Evolutionary conservation across 2,113 vertebrate genomes (phyloP), one percentile per base, ranked within the genome.

Genomic region (Cathartes aura): DNA sequence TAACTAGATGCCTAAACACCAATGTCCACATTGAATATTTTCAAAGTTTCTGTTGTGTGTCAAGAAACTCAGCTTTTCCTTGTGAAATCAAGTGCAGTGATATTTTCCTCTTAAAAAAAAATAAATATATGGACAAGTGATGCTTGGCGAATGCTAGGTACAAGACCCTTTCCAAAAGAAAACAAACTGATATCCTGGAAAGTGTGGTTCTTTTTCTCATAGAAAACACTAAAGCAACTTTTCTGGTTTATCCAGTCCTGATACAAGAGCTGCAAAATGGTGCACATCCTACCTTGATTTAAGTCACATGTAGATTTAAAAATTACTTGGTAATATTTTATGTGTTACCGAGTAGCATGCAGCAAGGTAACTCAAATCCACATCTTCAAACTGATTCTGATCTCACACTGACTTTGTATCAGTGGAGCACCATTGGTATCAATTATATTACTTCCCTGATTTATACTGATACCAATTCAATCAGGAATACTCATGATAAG

Each of bases 381-480:
- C 15, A 9, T 56, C 72, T 86, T 78, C 38, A 86, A 15, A 38
- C 32, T 30, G 68, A 90, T 92, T 95, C 21, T 79, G 21, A 81
- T 94, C 59, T 95, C 22, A 40, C 68, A 55, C 8, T 38, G 68
- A 79, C 43, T 93, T 63, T 36, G 4, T 67, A 78, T 42, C 75
- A 47, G 13, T 56, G 47, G 52, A 93, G 38, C 34, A 47, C 17
- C 23, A 15, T 9, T 84, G 50, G 30, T 71, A 90, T 76, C 86
- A 93, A 26, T 87, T 83, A 52, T 22, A 66, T 83, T 75, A 63
- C 59, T 87, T 66, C 58, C 34, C n/a, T 81, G 90, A 87, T 83
- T 84, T 79, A 79, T 67, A 74, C 63, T 74, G 83, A 45, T 96
- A 87, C 40, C 67, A 86, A 38, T 94, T 83, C 86, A 85, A 81